Conservation (phyloP, 2,113 vertebrate species). For the Pithys albifrons region DNA sequence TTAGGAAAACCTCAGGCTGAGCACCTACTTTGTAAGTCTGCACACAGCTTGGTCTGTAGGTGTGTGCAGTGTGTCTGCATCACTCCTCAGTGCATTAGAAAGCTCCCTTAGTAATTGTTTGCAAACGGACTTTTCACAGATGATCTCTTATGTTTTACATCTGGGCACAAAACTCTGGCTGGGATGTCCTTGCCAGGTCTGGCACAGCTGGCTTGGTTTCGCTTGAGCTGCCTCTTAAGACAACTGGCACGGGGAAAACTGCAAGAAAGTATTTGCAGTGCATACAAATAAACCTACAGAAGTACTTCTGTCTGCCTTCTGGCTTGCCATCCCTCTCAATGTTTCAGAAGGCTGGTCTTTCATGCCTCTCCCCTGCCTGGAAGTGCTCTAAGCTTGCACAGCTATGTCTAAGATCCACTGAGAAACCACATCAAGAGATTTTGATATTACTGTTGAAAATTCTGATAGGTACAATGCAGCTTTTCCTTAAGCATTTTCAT, state of each 20-base stretch:
- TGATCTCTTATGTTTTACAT: neutral
- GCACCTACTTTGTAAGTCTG: neutral
- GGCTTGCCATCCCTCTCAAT: neutral
- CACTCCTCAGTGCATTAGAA: neutral
- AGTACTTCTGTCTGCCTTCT: neutral
- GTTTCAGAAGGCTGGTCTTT: neutral
- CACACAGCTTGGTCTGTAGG: neutral
- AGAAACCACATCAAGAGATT: neutral
- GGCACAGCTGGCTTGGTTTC: constrained; percentile 22
- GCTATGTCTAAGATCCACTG: neutral
- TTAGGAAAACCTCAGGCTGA: neutral
- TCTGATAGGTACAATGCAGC: neutral
- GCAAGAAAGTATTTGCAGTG: neutral
- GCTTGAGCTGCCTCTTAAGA: constrained; percentile 23
- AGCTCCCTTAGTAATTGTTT: neutral
- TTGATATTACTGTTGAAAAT: neutral
- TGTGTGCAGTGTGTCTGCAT: neutral
- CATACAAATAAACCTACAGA: constrained; percentile 6
- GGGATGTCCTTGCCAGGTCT: constrained; percentile 17
- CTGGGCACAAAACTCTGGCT: neutral
- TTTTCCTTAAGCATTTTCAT: neutral
- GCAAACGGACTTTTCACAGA: constrained; percentile 23
- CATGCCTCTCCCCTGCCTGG: neutral
- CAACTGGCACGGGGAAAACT: neutral
- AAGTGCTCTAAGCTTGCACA: neutral